Conservation (phyloP, 1,140 invertebrate genomes). For the Ericerus pela region DNA sequence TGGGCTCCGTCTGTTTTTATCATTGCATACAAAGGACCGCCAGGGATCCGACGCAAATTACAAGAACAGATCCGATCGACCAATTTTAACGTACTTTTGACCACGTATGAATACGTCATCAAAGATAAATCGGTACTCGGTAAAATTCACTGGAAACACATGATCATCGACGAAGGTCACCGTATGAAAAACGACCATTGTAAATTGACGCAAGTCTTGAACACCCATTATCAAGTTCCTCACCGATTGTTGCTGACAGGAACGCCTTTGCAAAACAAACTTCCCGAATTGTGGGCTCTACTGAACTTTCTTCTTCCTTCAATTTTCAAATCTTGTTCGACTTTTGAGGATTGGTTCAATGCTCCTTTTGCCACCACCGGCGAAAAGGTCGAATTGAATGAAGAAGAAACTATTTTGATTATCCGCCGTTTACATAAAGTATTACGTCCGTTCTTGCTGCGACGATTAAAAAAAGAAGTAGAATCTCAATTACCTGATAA, state of each 20-base stretch:
- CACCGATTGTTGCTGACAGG: constrained; percentile 90
- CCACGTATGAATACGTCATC: constrained; percentile 97
- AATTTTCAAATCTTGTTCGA: constrained; percentile 97
- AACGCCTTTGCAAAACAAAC: constrained; percentile 95
- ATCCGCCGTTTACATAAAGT: constrained; percentile 99
- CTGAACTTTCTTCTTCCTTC: constrained; percentile 93
- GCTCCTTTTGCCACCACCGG: constrained; percentile 97
- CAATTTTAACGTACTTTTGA: constrained; percentile 94
- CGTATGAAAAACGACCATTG: constrained; percentile 99
- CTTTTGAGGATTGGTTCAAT: constrained; percentile 99
- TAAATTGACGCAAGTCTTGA: constrained; percentile 90
- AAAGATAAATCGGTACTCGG: constrained; percentile 91
- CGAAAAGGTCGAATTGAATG: constrained; percentile 94
- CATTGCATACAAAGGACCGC: constrained; percentile 89
- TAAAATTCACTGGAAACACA: constrained; percentile 98
- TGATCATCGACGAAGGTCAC: constrained; percentile 99
- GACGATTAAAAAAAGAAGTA: constrained; percentile 95
- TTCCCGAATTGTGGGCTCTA: constrained; percentile 96
- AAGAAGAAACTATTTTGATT: constrained; percentile 98
- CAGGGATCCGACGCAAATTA: constrained; percentile 63
- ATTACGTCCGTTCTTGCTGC: constrained; percentile 83
- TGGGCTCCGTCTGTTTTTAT: constrained; percentile 92
- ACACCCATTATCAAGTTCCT: constrained; percentile 90
- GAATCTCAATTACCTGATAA: constrained; percentile 97
- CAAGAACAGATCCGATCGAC: constrained; percentile 77